Evolutionary conservation across 2,113 vertebrate genomes (phyloP).

Genomic region (Campylorhamphus procurvoides): DNA sequence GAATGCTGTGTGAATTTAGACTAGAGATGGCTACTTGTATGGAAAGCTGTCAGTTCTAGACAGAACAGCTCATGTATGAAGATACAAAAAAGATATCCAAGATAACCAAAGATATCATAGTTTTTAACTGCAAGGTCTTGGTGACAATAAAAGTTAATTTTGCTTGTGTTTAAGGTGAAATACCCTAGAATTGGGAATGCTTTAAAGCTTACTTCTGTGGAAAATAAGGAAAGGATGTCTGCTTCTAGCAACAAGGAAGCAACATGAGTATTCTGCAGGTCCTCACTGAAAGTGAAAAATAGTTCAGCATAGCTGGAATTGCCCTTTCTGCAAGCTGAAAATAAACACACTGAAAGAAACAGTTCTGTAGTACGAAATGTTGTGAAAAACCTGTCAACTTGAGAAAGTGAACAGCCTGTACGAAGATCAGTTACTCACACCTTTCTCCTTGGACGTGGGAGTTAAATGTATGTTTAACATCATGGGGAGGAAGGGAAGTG

Average conservation of each 20-base stretch:
- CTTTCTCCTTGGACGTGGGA: neutral
- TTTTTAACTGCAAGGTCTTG: neutral
- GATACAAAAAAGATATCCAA: neutral
- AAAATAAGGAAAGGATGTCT: neutral
- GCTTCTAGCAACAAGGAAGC: neutral
- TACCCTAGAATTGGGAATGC: neutral
- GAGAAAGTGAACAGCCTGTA: neutral
- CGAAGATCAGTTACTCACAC: neutral
- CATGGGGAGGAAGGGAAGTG: neutral
- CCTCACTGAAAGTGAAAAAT: neutral
- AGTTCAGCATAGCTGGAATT: neutral
- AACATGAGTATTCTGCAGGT: neutral
- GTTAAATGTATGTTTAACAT: neutral
- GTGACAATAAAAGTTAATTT: neutral
- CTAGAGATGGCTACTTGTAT: neutral
- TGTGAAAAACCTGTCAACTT: constrained; percentile 2
- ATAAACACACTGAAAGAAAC: neutral
- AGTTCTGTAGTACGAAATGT: neutral
- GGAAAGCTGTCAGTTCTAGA: neutral
- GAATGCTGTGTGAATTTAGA: neutral
- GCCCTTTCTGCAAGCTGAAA: neutral
- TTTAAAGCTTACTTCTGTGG: neutral
- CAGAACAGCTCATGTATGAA: neutral
- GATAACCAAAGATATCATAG: neutral
- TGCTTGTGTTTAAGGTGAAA: neutral